A percentile compares a stretch with the other conserved stretches of the same genome.
These are phyloP conservation scores for Disparrhopalites patrizii DNA, from an alignment of 2,888 invertebrate species.

Conservation along the genomic window DNA sequence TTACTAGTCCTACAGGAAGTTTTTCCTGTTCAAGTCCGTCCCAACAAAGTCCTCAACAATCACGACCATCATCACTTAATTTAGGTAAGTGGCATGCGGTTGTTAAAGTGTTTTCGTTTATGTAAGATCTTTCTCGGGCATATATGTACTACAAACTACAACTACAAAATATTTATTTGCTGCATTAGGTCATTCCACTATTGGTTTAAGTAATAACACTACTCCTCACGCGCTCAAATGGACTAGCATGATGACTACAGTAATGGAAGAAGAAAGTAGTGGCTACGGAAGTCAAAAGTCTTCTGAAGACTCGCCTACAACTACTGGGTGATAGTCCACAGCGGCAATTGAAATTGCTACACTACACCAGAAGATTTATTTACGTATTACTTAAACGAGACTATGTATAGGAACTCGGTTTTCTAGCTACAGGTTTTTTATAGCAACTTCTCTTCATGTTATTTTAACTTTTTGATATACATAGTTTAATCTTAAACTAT, in stretches of 20 bases:
- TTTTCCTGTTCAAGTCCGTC: constrained; percentile 32
- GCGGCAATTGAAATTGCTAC: no score
- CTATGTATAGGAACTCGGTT: no score
- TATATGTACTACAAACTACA: no score
- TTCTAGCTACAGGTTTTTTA: no score
- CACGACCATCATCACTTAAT: constrained; percentile 46
- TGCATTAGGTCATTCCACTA: constrained; percentile 37
- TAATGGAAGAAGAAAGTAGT: constrained; percentile 48
- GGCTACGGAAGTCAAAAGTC: constrained; percentile 48
- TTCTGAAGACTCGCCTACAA: constrained; percentile 44
- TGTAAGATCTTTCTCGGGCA: no score
- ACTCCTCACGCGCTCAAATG: constrained; percentile 46
- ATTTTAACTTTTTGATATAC: background rate
- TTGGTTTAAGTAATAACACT: constrained; percentile 31
- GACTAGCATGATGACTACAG: constrained; percentile 48
- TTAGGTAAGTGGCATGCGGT: constrained; percentile 36
- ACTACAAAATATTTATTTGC: no score
- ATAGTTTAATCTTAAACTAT: background rate
- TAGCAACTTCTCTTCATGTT: no score
- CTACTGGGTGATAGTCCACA: constrained; percentile 37
- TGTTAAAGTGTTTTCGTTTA: no score
- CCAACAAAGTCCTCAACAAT: constrained; percentile 42
- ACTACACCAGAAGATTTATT: no score
- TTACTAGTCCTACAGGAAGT: constrained; percentile 37
- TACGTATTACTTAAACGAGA: no score